Evolutionary conservation across 2,113 vertebrate genomes (phyloP).

Genomic region (Epinephelus moara): DNA sequence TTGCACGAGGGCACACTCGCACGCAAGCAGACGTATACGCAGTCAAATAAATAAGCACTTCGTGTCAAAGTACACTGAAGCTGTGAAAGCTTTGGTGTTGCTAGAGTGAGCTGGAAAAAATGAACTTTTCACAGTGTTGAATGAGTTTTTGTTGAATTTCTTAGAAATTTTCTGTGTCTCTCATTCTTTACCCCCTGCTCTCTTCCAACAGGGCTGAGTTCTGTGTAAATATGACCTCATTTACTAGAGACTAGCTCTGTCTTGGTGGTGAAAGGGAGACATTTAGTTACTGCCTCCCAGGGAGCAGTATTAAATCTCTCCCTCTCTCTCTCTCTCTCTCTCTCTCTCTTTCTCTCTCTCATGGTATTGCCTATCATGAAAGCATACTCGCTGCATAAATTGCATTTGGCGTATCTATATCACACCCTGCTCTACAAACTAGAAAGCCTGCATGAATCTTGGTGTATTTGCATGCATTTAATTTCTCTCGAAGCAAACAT

Average conservation of each 20-base stretch:
- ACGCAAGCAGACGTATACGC: background rate
- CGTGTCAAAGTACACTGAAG: conserved; percentile 14
- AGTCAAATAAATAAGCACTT: background rate
- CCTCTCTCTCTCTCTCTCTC: conserved; percentile 3
- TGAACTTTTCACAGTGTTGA: background rate
- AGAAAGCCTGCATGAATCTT: conserved; percentile 9
- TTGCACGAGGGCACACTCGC: background rate
- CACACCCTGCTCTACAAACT: background rate
- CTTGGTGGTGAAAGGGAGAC: conserved; percentile 28
- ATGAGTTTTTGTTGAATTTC: background rate
- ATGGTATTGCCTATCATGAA: conserved; percentile 22
- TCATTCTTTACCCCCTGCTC: background rate
- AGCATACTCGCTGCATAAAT: conserved; percentile 37
- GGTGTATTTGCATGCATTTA: conserved; percentile 28
- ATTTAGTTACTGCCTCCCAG: conserved; percentile 36
- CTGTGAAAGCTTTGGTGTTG: conserved; percentile 8
- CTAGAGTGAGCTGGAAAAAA: conserved; percentile 10
- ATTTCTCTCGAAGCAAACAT: conserved; percentile 14
- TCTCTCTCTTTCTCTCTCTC: conserved; percentile 17
- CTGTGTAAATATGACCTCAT: conserved; percentile 45
- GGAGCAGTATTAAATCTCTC: conserved; percentile 22
- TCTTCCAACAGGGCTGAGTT: conserved; percentile 2
- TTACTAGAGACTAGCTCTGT: conserved; percentile 34
- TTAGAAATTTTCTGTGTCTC: conserved; percentile 11
- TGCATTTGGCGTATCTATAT: conserved; percentile 49